These are phyloP conservation scores for Vidua macroura DNA, from an alignment of 2,113 vertebrate genomes.

Conservation along the genomic window DNA sequence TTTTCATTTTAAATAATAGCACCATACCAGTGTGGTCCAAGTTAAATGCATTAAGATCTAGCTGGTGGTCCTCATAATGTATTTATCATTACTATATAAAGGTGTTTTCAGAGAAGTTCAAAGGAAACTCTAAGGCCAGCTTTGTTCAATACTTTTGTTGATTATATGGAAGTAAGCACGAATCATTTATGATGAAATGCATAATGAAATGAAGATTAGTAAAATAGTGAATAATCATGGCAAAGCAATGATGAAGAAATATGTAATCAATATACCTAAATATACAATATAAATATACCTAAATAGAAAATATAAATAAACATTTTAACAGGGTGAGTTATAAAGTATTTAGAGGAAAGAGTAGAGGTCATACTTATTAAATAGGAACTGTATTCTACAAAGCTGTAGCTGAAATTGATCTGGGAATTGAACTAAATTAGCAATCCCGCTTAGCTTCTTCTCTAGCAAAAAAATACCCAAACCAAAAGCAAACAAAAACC, in stretches of 20 bases:
- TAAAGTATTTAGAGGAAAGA: background rate
- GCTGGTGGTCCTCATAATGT: background rate
- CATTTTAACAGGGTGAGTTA: background rate
- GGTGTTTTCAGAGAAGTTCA: background rate
- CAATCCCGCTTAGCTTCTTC: background rate
- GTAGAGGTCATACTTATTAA: background rate
- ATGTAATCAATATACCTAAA: background rate
- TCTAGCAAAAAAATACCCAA: background rate
- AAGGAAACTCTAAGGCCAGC: no score
- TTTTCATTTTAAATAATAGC: background rate
- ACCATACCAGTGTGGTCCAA: background rate
- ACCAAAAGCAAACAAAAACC: background rate
- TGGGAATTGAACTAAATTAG: background rate
- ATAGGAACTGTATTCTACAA: background rate
- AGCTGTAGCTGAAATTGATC: background rate
- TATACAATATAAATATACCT: background rate
- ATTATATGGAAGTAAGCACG: background rate
- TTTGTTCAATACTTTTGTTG: background rate
- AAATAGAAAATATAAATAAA: background rate
- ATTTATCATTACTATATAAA: background rate
- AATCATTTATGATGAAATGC: background rate
- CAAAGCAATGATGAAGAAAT: background rate
- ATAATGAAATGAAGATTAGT: background rate
- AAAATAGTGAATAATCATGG: background rate
- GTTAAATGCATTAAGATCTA: background rate